Base-by-base conservation (phyloP, 2,113 vertebrate genomes). In the Talpa occidentalis region DNA sequence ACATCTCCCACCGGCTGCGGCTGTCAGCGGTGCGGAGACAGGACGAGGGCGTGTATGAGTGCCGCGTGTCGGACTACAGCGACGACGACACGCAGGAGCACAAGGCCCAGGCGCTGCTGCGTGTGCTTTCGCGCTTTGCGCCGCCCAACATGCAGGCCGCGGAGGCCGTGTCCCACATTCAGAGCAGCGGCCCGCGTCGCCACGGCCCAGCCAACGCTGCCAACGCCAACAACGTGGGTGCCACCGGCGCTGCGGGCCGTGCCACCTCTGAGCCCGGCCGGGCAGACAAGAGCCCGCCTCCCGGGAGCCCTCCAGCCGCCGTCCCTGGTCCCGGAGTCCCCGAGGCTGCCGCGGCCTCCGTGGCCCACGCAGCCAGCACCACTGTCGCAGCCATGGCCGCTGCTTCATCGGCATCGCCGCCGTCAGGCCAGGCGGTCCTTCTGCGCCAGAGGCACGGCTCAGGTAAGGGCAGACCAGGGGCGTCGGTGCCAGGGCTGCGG, bases 1-100 rank as follows among this genome's bases (percentile, higher is more conserved):
- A 99, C 98, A 99, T 99, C 97, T 99, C 99, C 32, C 99, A 99
- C 97, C 98, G 99, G 95, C 99, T 99, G 95, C 99, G 99, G 89
- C 98, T 99, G 60, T 99, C 99, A 3, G 98, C 98, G 12, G 99
- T 99, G 89, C 98, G 98, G 91, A 99, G 98, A 97, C 98, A 99
- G 94, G 99, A 99, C 24, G 99, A 99, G 97, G 99, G 99, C 17
- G 98, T 99, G 78, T 99, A 99, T 54, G 99, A 99, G 98, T 99
- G 99, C 97, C 99, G 99, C 21, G 99, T 99, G 98, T 98, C 99
- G 49, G 99, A 99, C 98, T 98, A 99, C 98, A 98, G 99, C 98
- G 99, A 98, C 66, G 99, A 99, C 78, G 98, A 99, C 97, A 99
- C 98, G 94, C 99, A 98, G 98, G 99, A 99, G 91, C 99, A 99